A percentile compares a stretch with the other conserved stretches of the same genome.
Conservation (phyloP, 92 coral and sea anemone genomes). For the Bergia sp. region DNA sequence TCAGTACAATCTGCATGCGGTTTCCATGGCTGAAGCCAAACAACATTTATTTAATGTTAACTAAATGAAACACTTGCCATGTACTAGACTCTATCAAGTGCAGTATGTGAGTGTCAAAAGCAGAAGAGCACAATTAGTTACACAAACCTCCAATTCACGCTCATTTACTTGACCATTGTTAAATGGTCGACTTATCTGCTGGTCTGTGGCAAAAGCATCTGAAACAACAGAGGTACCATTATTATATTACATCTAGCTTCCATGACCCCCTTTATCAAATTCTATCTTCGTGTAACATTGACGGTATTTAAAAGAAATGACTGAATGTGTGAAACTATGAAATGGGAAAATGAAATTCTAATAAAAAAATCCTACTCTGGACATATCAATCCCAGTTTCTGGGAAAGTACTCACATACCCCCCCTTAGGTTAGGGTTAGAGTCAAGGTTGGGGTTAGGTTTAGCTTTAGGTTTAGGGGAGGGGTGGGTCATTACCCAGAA, state of each 20-base stretch:
- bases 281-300: not conserved
- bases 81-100: not conserved
- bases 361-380: no score
- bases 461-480: no score
- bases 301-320: no score
- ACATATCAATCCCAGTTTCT: no score
- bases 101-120: not conserved
- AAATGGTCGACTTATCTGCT: constrained; percentile 41
- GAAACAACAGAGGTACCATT: not conserved
- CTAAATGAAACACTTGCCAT: not conserved
- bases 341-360: no score
- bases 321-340: no score
- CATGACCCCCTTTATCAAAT: not conserved
- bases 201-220: constrained; percentile 41
- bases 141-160: constrained; percentile 37
- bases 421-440: no score
- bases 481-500: no score
- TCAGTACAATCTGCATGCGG: constrained; percentile 17
- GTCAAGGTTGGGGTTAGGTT: no score
- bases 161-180: constrained; percentile 38
- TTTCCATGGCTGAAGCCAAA: constrained; percentile 42
- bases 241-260: not conserved
- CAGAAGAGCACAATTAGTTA: not conserved
- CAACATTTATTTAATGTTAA: not conserved
- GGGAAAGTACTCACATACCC: no score